phyloP scores from a whole-genome alignment of 1,140 invertebrate genomes.

The Drosophila tsacasi region DNA sequence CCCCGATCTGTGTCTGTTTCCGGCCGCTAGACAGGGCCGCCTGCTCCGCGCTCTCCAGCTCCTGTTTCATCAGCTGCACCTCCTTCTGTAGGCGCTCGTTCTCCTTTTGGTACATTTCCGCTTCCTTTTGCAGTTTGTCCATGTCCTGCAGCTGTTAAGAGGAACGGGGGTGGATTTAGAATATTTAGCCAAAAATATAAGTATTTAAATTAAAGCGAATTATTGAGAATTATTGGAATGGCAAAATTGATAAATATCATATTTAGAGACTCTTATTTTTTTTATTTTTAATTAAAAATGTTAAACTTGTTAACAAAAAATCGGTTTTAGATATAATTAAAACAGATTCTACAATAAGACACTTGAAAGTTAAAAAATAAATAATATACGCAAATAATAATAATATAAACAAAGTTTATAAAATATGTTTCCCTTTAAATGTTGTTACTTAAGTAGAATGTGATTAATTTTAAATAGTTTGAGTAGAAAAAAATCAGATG shows the following conservation, averaged over 20 bases:
- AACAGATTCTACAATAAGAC: too few relatives aligned
- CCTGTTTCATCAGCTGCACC: constrained; percentile 79
- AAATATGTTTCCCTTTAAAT: too few relatives aligned
- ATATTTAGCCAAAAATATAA: neutral
- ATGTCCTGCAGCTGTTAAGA: constrained; percentile 77
- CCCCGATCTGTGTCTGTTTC: constrained; percentile 62
- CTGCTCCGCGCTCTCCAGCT: constrained; percentile 74
- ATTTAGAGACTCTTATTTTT: too few relatives aligned
- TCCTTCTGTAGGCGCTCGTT: constrained; percentile 73
- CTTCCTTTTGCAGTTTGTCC: constrained; percentile 83
- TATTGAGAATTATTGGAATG: neutral
- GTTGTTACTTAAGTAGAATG: neutral
- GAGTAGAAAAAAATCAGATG: neutral
- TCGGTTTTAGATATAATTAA: too few relatives aligned
- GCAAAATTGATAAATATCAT: too few relatives aligned
- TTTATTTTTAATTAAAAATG: too few relatives aligned
- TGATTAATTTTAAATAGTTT: neutral
- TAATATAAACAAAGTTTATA: too few relatives aligned
- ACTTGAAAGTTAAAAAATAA: too few relatives aligned
- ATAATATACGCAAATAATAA: too few relatives aligned
- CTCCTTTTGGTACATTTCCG: constrained; percentile 80
- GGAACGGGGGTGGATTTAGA: constrained; percentile 4
- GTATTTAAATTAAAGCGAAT: neutral
- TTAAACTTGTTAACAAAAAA: too few relatives aligned
- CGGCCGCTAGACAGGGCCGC: constrained; percentile 55